Evolutionary conservation across 2,113 vertebrate species (phyloP), one percentile per base, ranked within the genome.

Genomic region (Hepsetus odoe): DNA sequence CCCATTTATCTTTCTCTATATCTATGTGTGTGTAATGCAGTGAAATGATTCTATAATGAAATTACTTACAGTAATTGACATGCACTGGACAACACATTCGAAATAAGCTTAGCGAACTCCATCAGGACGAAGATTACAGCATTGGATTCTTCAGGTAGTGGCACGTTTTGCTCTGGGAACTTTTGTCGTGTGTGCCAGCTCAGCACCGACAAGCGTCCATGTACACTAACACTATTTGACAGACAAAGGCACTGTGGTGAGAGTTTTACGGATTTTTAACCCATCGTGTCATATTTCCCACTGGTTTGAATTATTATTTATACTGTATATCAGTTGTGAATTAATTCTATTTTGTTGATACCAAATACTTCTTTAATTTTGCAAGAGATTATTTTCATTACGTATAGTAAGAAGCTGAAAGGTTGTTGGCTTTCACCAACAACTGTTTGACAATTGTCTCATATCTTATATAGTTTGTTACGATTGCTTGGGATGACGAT

Each of bases 131-230:
- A 55, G 46, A 66, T 40, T 62, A 51, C 72, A 62, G 44, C 62
- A 66, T 46, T 69, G 28, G 40, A 59, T 77, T 77, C 76, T 77
- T 61, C 55, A 70, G 76, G 66, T 70, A 69, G 53, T 40, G 30
- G 35, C 40, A 69, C 28, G 69, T 46, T 69, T 77, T 77, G 65
- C 65, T 77, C 65, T 77, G 64, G 75, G 62, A 76, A 66, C 16
- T 76, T 18, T 35, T 56, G 22, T 61, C 28, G 20, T 46, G 35
- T 28, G 30, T 77, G 64, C 49, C 53, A 58, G 64, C n/a, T 22
- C 61, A 22, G 20, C 20, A 38, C 32, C 20, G 24, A 32, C 66
- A 59, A 70, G 66, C 66, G 67, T 66, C 28, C 28, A 28, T 62
- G 24, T 33, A 58, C 26, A 55, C 9, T 74, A 62, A 64, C 61